These are phyloP conservation scores for sheep (Ovis aries) DNA, from an alignment of 2,113 vertebrate genomes.

Conservation along the genomic window DNA sequence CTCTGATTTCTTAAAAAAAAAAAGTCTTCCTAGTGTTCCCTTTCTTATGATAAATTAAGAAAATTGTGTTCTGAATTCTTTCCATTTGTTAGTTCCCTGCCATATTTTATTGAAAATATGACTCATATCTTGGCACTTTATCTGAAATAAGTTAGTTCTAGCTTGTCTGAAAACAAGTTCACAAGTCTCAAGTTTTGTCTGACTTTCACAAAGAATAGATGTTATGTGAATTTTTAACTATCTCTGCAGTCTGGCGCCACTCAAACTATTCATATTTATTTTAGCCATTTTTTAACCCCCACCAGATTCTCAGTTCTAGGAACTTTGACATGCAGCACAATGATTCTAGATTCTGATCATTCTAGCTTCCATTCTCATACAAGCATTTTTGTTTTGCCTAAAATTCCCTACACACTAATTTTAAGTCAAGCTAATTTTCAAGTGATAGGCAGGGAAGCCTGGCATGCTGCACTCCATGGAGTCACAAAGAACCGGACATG, in stretches of 20 bases:
- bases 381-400: background rate
- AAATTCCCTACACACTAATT: background rate
- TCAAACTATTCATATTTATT: background rate
- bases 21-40: background rate
- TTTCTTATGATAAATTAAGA: background rate
- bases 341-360: background rate
- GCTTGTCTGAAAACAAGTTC: background rate
- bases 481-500: background rate
- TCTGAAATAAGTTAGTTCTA: background rate
- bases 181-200: background rate
- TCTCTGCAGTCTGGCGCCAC: accelerated
- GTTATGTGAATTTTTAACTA: background rate
- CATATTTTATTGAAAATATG: slow-evolving; percentile 29
- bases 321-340: background rate
- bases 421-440: background rate
- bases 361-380: background rate
- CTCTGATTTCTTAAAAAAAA: background rate
- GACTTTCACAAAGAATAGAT: background rate
- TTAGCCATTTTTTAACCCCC: background rate
- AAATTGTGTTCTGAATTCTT: background rate
- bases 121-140: background rate
- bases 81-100: background rate
- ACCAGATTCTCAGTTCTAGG: background rate
- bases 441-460: background rate
- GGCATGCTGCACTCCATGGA: background rate